Conservation (phyloP, 35 echinoderm and acorn worm species). For the Anneissia japonica region DNA sequence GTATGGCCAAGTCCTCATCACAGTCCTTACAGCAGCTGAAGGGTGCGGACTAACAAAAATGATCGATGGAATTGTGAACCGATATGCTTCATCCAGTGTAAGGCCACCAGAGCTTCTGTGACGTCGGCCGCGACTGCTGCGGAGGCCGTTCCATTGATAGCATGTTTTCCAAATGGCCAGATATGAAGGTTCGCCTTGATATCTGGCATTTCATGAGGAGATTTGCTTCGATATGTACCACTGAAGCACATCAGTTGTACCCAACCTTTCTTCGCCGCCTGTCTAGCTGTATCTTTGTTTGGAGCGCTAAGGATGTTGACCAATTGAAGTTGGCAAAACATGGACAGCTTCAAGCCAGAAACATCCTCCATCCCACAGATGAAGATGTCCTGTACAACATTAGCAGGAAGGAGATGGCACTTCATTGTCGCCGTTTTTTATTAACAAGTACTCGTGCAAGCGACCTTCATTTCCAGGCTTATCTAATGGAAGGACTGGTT, state of each 20-base stretch:
- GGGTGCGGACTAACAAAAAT: slow-evolving; percentile 11
- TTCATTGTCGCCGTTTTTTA: slow-evolving; percentile 29
- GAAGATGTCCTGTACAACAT: not conserved
- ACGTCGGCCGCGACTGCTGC: slow-evolving; percentile 50
- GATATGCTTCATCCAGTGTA: slow-evolving; percentile 9
- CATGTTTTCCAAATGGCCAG: slow-evolving; percentile 40
- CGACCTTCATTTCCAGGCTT: slow-evolving; percentile 56
- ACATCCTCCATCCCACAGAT: not conserved
- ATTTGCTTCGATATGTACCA: slow-evolving; percentile 43
- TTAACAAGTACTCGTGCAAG: slow-evolving; percentile 37
- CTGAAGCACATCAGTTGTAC: slow-evolving; percentile 53
- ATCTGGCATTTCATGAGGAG: slow-evolving; percentile 83
- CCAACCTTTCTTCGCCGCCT: slow-evolving; percentile 18
- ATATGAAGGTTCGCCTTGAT: slow-evolving; percentile 54
- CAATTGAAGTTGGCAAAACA: not conserved
- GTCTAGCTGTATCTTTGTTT: slow-evolving; percentile 57
- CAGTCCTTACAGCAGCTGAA: slow-evolving; percentile 35
- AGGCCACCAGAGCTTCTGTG: slow-evolving; percentile 42
- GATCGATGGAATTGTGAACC: slow-evolving; percentile 21
- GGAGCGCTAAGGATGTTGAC: slow-evolving; percentile 24
- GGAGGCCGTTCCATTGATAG: not conserved
- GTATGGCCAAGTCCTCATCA: slow-evolving; percentile 42
- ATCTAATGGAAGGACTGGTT: slow-evolving; percentile 43
- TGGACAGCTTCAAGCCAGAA: not conserved
- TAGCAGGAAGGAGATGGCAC: slow-evolving; percentile 19